Percentiles rank a stretch among this genome's conserved stretches.
phyloP scores from a whole-genome alignment of 2,888 invertebrate species.

The Candidula unifasciata region DNA sequence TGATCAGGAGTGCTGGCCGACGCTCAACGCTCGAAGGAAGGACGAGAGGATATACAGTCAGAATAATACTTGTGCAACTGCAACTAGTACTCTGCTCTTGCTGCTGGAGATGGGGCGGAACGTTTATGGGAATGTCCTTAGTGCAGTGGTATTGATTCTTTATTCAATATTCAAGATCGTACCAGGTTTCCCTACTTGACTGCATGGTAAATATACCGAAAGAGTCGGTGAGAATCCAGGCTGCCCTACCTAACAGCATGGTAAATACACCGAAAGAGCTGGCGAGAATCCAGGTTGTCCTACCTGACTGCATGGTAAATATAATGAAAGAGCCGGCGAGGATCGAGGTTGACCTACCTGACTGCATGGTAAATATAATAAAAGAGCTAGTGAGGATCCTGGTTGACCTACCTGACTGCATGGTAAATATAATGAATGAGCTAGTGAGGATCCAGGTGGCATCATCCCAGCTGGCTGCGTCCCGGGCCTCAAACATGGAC shows the following conservation, averaged over 20 bases:
- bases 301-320: conserved; percentile 95
- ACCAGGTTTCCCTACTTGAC: conserved; percentile 94
- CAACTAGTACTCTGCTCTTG: no score
- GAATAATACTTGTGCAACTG: no score
- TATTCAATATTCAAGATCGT: no score
- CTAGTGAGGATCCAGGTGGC: conserved; percentile 93
- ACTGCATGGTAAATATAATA: no score
- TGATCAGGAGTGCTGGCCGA: no score
- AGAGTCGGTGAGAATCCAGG: neutral
- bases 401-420: conserved; percentile 88
- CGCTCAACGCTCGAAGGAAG: no score
- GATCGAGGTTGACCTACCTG: conserved; percentile 93
- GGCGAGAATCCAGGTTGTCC: conserved; percentile 35
- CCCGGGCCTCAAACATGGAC: neutral
- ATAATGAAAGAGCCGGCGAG: conserved; percentile 91
- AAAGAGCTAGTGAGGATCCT: neutral
- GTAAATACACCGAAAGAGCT: no score
- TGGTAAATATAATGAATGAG: conserved; percentile 92
- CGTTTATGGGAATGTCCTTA: no score
- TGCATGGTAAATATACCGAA: no score
- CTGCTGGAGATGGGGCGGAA: no score
- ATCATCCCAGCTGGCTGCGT: conserved; percentile 82
- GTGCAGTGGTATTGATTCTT: no score
- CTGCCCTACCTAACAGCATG: conserved; percentile 89
- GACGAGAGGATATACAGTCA: no score